Conservation (phyloP, 2,888 invertebrate genomes). For the Pinctada fucata region DNA sequence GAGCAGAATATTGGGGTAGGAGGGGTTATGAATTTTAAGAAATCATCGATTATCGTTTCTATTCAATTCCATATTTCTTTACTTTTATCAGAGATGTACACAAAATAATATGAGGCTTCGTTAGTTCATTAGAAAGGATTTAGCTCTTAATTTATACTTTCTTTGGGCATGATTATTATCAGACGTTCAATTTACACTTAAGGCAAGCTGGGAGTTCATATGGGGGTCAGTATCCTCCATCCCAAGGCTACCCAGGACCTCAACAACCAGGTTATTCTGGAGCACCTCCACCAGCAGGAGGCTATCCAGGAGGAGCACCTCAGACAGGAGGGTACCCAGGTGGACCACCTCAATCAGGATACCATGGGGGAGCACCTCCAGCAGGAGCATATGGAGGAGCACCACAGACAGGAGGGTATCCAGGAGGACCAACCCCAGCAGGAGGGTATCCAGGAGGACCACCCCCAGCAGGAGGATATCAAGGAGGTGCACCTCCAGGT, state of each 20-base stretch:
- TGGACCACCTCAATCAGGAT: slow-evolving; percentile 23
- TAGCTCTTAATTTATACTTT: too few relatives aligned
- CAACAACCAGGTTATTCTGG: slow-evolving; percentile 25
- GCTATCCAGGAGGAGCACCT: slow-evolving; percentile 29
- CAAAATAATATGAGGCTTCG: too few relatives aligned
- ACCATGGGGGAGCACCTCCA: slow-evolving; percentile 29
- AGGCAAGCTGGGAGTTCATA: too few relatives aligned
- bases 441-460: slow-evolving; percentile 25
- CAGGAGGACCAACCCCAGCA: slow-evolving; percentile 27
- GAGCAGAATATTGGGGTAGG: too few relatives aligned
- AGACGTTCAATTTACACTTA: too few relatives aligned
- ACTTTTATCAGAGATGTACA: too few relatives aligned
- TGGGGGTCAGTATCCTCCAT: slow-evolving; percentile 4
- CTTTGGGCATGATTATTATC: too few relatives aligned
- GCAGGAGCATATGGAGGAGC: slow-evolving; percentile 35
- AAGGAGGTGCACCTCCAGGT: slow-evolving; percentile 33
- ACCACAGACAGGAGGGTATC: slow-evolving; percentile 30
- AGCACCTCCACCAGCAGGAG: slow-evolving; percentile 27
- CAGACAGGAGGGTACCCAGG: slow-evolving; percentile 34
- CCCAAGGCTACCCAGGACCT: slow-evolving; percentile 30
- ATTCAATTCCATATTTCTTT: too few relatives aligned
- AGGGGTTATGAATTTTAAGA: too few relatives aligned
- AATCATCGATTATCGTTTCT: too few relatives aligned
- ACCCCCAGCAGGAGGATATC: slow-evolving; percentile 41
- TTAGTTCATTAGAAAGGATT: too few relatives aligned